These are phyloP conservation scores for Mormyrus hasselquistii DNA, from an alignment of 2,797 vertebrate genomes.

Conservation along the genomic window DNA sequence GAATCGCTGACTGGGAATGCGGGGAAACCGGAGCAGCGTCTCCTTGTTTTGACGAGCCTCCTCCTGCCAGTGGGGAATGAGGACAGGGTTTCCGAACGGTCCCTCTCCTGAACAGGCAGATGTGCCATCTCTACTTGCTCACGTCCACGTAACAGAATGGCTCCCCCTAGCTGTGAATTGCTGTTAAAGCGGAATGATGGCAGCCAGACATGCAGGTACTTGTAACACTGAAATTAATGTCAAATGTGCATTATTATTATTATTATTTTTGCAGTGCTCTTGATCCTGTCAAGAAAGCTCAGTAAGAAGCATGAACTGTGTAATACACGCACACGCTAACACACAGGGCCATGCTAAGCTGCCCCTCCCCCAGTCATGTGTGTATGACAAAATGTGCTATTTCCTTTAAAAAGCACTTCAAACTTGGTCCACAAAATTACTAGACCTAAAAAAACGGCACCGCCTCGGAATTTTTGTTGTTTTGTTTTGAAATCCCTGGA, in stretches of 20 bases:
- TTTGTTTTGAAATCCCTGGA: background rate
- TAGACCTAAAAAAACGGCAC: conserved; percentile 3
- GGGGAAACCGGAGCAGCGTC: background rate
- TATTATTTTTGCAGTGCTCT: background rate
- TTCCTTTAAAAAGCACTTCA: conserved; percentile 21
- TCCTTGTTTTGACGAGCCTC: background rate
- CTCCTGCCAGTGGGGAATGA: background rate
- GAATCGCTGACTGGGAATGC: background rate
- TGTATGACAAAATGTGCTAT: conserved; percentile 22
- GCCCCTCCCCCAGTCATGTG: background rate
- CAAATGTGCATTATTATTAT: background rate
- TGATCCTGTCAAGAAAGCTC: conserved; percentile 6
- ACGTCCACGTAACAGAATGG: background rate
- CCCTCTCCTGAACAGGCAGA: background rate
- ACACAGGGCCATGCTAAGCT: background rate
- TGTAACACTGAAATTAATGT: background rate
- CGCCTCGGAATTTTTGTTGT: background rate
- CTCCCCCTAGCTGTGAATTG: background rate
- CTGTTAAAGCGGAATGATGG: background rate
- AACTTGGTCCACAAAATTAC: background rate
- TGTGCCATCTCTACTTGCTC: background rate
- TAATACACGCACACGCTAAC: background rate
- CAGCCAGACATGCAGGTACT: background rate
- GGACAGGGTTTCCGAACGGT: background rate
- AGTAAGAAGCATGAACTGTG: background rate